phyloP scores from a whole-genome alignment of 37 sponge, comb jelly and placozoan species.

The Crambe crambe region DNA sequence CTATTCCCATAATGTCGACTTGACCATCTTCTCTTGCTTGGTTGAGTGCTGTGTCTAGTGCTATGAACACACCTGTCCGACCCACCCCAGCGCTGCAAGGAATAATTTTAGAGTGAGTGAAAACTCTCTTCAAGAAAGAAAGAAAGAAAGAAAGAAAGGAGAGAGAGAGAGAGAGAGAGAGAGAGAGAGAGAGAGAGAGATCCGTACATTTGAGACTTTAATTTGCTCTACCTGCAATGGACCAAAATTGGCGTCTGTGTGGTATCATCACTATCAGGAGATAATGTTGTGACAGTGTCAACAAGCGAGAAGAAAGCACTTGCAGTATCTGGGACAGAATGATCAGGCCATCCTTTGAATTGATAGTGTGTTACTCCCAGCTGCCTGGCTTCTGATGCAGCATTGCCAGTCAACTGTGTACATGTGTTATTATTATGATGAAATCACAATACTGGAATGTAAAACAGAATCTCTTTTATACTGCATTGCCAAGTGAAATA shows the following conservation, averaged over 20 bases:
- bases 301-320: conserved; percentile 27
- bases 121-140: too few relatives aligned
- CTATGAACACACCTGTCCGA: conserved; percentile 52
- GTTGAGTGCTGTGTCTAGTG: conserved; percentile 19
- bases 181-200: too few relatives aligned
- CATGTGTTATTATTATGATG: too few relatives aligned
- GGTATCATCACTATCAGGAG: neutral
- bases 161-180: too few relatives aligned
- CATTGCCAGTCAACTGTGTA: neutral
- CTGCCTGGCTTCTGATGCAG: neutral
- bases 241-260: conserved; percentile 33
- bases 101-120: too few relatives aligned
- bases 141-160: too few relatives aligned
- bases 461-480: too few relatives aligned
- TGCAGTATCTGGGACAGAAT: conserved; percentile 44
- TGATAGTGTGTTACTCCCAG: conserved; percentile 41
- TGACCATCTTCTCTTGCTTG: conserved; percentile 9
- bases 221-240: conserved; percentile 75
- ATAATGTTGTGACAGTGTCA: too few relatives aligned
- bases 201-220: neutral
- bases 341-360: conserved; percentile 70
- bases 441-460: too few relatives aligned
- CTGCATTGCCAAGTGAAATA: too few relatives aligned
- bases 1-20: conserved; percentile 34
- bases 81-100: conserved; percentile 55